phyloP scores from a whole-genome alignment of 1,140 invertebrate species.

The Alviniconcha marisindica region DNA sequence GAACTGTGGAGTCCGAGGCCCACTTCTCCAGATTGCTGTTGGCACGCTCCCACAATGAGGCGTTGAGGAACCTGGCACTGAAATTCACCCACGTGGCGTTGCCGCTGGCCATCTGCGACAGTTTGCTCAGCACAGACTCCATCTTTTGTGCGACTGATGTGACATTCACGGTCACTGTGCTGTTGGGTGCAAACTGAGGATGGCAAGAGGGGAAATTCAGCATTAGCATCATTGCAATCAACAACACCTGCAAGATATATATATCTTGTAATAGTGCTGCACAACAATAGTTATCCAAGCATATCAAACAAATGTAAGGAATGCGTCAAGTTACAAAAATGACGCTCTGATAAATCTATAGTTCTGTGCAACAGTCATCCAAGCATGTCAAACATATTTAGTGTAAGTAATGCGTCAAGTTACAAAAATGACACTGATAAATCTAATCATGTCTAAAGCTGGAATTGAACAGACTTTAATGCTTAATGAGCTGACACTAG shows the following conservation, averaged over 20 bases:
- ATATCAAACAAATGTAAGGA: too few species aligned
- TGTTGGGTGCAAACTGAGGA: conserved; percentile 28
- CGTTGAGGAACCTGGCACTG: neutral
- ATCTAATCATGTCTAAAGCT: too few species aligned
- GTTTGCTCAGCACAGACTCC: neutral
- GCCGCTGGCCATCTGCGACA: neutral
- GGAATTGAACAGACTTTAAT: too few species aligned
- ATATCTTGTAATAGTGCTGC: too few species aligned
- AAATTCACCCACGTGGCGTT: neutral
- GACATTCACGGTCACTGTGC: conserved; percentile 21
- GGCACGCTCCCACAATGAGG: conserved; percentile 1
- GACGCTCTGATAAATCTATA: too few species aligned
- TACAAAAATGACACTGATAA: neutral
- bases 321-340: too few species aligned
- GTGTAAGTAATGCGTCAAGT: too few species aligned
- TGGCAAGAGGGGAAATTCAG: neutral
- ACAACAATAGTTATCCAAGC: too few species aligned
- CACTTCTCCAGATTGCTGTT: neutral
- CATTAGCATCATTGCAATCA: too few species aligned
- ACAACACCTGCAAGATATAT: too few species aligned
- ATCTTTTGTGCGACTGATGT: conserved; percentile 25
- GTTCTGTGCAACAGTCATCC: neutral
- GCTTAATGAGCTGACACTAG: too few species aligned
- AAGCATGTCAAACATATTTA: too few species aligned
- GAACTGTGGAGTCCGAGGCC: neutral